Evolutionary conservation across 2,113 vertebrate species (phyloP), one percentile per base, ranked within the genome.

Genomic region (Nothobranchius kuhntae): DNA sequence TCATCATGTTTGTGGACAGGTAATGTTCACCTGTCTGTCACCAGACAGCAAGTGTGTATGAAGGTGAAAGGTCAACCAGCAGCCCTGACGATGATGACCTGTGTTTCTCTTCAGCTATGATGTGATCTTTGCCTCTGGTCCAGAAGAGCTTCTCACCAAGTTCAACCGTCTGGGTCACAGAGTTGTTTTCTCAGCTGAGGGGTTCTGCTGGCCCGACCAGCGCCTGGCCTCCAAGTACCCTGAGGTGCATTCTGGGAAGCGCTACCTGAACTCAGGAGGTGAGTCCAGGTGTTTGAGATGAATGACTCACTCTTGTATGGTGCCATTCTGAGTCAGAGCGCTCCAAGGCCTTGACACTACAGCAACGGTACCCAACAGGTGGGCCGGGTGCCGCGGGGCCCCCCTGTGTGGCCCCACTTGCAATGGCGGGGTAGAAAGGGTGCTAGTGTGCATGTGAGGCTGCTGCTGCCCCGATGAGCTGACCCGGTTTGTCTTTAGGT

Each of bases 1-100:
- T 96, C 3, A 38, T 96, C 83, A 86, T 97, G 88, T 96, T 97
- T 45, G 95, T 96, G 3, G 96, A 97, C 93, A 97, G 96, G 96
- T 97, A 62, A 65, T 38, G 4, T 14, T 38, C 15, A 38, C 3
- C 47, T 48, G 26, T 5, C 0, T 13, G 2, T 14, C 3, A 2
- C 13, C 46, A 17, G 48, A 51, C 48, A 17, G 7, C 6, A 15
- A 40, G 38, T 40, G 38, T 40, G 38, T 40, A 9, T 40, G 1
- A 40, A 40, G 38, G 38, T 40, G 6, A 40, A 40, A 40, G 38
- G 38, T 40, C 38, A 40, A 6, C 6, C 38, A 55, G 4, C 53
- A 24, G 53, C 15, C 53, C 36, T 56, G 3, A 21, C 21, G 21
- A 44, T 24, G 35, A 44, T 40, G 38, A 46, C 53, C 24, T 40